Evolutionary conservation across 1,140 invertebrate genomes (phyloP), one percentile per base, ranked within the genome.

Genomic region (Hydropsyche tenuis): DNA sequence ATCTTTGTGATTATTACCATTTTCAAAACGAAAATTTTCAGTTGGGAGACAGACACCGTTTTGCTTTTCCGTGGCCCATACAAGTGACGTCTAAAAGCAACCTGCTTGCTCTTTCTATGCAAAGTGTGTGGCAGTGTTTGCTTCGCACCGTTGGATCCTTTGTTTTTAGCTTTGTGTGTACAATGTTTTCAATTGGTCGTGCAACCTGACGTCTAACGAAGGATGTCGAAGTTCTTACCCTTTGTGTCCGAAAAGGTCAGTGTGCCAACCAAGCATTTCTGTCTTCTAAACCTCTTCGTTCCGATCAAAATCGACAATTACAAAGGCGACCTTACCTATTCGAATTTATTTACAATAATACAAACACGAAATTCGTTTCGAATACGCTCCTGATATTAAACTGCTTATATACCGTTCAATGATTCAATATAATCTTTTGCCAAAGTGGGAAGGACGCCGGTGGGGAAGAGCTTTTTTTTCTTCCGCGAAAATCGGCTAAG

Each of bases 201-300:
- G 25, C 37, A 56, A 37, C 53, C 65, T 69, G 62, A 37, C 9
- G 20, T 45, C 46, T 30, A 45, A 16, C n/a, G 30, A 37, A 37
- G 60, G 63, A 46, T 66, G 63, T 53, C 63, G 56, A 73, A 56
- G 45, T 76, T 46, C 22, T 71, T 73, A 30, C 48, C 73, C 75
- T 77, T 77, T 77, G 73, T 77, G 68, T 71, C 63, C 14, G 37
- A 22, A 74, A 74, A 77, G 75, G 75, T 77, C 73, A 77, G 48
- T 72, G 69, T 74, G 72, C 73, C 73, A 72, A 45, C 27, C 37
- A 69, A 12, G 37, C 66, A 69, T 46, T 46, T 5, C 9, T 53
- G 7, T 1, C 9, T 4, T 4, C 3, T 4, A 37, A 37, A 37
- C 30, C 30, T 37, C 3, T 37, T 20, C 7, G 53, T 43, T 30